Evolutionary conservation across 2,888 invertebrate species (phyloP).

Genomic region (Drosophila meridiana): DNA sequence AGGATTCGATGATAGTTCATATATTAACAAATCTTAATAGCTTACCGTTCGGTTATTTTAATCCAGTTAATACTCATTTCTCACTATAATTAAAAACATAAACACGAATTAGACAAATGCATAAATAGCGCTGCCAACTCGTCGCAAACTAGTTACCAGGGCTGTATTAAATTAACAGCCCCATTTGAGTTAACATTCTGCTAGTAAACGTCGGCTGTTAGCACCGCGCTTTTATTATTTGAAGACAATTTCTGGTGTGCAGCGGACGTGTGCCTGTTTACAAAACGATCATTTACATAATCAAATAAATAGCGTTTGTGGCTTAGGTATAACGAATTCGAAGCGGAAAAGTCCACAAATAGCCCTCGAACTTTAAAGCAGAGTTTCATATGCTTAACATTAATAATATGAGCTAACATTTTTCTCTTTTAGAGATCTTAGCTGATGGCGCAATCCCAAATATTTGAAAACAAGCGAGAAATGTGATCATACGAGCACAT

Average conservation of each 20-base stretch:
- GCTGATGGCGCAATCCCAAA: neutral
- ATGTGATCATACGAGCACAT: neutral
- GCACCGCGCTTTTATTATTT: neutral
- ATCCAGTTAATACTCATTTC: slow-evolving; percentile 69
- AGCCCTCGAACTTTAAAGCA: neutral
- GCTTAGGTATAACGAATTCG: neutral
- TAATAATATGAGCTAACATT: neutral
- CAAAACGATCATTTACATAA: too few species aligned
- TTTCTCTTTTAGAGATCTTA: neutral
- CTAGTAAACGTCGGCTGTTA: neutral
- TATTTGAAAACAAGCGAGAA: neutral
- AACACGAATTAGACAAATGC: slow-evolving; percentile 6
- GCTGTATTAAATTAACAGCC: neutral
- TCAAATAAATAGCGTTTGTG: neutral
- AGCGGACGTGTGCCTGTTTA: neutral
- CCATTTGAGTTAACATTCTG: slow-evolving; percentile 6
- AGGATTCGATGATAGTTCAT: neutral
- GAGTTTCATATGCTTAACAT: neutral
- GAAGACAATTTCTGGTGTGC: neutral
- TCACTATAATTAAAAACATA: slow-evolving; percentile 9
- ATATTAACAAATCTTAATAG: neutral
- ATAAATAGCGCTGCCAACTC: slow-evolving; percentile 18
- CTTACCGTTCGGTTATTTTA: slow-evolving; percentile 63
- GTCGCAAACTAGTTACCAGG: neutral
- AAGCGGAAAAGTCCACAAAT: neutral